Evolutionary conservation across 2,797 vertebrate genomes (phyloP).

Genomic region (Lithobates pipiens): DNA sequence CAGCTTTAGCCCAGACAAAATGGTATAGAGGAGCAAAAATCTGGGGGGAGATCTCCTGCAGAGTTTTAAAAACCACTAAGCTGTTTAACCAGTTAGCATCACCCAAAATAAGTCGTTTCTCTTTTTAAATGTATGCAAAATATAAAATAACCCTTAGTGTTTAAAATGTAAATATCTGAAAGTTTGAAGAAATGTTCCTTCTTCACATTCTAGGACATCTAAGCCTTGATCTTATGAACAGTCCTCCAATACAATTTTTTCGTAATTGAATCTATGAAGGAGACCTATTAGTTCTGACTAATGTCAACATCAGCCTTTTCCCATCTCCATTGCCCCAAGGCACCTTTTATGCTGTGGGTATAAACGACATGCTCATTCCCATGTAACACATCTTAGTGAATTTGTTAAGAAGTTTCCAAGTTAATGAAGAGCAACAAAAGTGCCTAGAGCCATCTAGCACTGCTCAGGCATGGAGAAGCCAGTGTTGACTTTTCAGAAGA

Average conservation of each 20-base stretch:
- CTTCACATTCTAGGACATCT: background rate
- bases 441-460: conserved; percentile 70
- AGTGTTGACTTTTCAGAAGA: conserved; percentile 74
- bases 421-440: conserved; percentile 73
- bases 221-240: conserved; percentile 21
- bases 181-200: conserved; percentile 55
- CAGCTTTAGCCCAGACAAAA: too few species aligned
- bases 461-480: conserved; percentile 75
- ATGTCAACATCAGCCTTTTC: conserved; percentile 53
- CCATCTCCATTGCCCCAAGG: conserved; percentile 59
- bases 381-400: conserved; percentile 71
- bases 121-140: background rate
- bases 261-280: conserved; percentile 60
- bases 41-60: too few species aligned
- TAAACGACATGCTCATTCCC: conserved; percentile 73
- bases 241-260: conserved; percentile 34
- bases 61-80: too few species aligned
- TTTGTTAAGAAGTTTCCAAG: conserved; percentile 64
- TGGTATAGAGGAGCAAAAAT: too few species aligned
- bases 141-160: background rate
- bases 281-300: conserved; percentile 60
- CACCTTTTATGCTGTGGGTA: conserved; percentile 69
- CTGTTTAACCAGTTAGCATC: too few species aligned
- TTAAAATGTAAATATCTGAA: conserved; percentile 54
- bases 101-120: background rate